phyloP scores from a whole-genome alignment of 2,113 vertebrate species.

The Poeciliopsis retropinna region DNA sequence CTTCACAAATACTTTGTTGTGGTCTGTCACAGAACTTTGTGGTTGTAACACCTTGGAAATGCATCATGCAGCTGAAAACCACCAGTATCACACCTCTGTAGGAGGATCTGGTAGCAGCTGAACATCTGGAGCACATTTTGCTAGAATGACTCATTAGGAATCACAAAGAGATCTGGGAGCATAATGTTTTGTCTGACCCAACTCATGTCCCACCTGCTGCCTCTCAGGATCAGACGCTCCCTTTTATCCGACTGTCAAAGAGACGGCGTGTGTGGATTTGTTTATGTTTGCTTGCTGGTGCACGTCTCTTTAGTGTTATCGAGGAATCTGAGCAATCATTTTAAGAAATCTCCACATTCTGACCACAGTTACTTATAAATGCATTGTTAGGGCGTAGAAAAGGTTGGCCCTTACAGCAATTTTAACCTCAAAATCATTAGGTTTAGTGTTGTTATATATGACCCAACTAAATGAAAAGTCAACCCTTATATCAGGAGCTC shows the following conservation, averaged over 20 bases:
- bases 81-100: conserved; percentile 4
- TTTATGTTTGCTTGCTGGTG: not conserved
- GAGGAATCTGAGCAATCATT: not conserved
- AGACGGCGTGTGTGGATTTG: conserved; percentile 8
- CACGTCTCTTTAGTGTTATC: not conserved
- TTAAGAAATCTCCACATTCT: not conserved
- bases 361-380: not conserved
- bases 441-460: not conserved
- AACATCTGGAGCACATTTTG: conserved; percentile 45
- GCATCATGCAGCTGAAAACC: not conserved
- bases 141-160: conserved; percentile 41
- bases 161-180: conserved; percentile 8
- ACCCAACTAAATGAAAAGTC: conserved; percentile 1
- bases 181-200: conserved; percentile 46
- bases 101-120: conserved; percentile 8
- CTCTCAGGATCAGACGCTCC: conserved; percentile 42
- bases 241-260: conserved; percentile 53
- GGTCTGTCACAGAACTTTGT: not conserved
- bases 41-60: not conserved
- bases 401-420: not conserved
- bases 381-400: not conserved
- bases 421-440: not conserved
- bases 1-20: not conserved
- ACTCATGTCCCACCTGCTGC: conserved; percentile 33
- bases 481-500: conserved; percentile 5